Base-by-base conservation (phyloP, 2,888 invertebrate species). In the Shargacucullia verbasci region DNA sequence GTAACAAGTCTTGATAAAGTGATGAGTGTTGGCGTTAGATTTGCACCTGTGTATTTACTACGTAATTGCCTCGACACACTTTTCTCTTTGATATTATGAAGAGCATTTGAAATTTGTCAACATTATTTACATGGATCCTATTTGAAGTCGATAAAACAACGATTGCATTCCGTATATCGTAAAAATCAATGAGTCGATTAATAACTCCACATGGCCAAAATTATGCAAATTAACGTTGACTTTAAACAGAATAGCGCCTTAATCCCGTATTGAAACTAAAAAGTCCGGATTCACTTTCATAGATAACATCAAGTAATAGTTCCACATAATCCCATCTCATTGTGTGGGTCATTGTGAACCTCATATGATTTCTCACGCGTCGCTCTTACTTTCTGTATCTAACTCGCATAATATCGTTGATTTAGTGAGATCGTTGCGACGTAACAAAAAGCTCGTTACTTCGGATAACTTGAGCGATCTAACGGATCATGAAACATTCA, bases 381-480 rank as follows among this genome's bases (percentile, higher is more conserved):
- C 41, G 54, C 80, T 81, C 76, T 84, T 84, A 84, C 88, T 88
- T 88, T 89, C 85, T 75, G 82, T 71, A 72, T 49, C 60, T 29
- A 29, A 73, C 67, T 55, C 35, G 56, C 72, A 66, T 79, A 76
- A 66, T 74, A 72, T 72, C 45, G 70, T 76, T 78, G 66, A 73
- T 76, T 70, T 71, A 77, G 73, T 67, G 75, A 76, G 73, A 80
- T 81, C 78, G 70, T 58, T 70, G 76, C 67, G 76, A 41, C 49
- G 72, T 76, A 66, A 73, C 60, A 84, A 85, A 84, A 84, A 85
- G 79, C 83, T 84, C 78, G 76, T 86, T 84, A 84, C 27, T 61
- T 52, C 65, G 71, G 76, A 83, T 75, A 76, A 76, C 77, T 80
- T 73, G 80, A 75, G 62, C 78, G 74, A 79, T 83, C 76, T 65